Percentiles rank a stretch among this genome's conserved stretches.
Conservation (phyloP, 2,888 invertebrate genomes). For the Brachylomia viminalis region DNA sequence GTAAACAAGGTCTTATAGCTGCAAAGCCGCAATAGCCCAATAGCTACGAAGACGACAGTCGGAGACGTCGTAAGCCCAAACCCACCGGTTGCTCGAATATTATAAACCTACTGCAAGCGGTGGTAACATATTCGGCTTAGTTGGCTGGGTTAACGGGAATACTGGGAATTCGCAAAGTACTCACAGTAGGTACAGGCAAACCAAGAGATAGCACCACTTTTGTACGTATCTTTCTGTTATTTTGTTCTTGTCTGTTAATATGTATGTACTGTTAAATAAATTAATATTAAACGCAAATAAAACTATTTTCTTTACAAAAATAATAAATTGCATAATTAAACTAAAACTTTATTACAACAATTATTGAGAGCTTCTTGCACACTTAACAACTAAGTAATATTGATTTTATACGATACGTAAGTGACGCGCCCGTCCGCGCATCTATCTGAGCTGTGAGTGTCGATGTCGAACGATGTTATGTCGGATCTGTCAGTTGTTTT, state of each 20-base stretch:
- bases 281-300: neutral
- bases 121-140: constrained; percentile 4
- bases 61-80: neutral
- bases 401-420: neutral
- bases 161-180: constrained; percentile 11
- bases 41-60: neutral
- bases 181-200: neutral
- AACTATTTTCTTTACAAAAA: neutral
- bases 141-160: neutral
- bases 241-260: neutral
- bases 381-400: neutral
- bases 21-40: neutral
- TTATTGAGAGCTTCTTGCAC: neutral
- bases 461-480: no score
- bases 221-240: no score
- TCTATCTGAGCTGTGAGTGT: no score
- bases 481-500: no score
- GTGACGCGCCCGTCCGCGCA: no score
- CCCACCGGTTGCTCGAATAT: constrained; percentile 16
- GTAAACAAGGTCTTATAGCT: neutral
- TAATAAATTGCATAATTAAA: neutral
- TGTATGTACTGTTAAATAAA: neutral
- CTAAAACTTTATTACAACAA: neutral
- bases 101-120: neutral
- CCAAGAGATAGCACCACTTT: neutral